phyloP scores from a whole-genome alignment of 2,797 vertebrate species.

The Chelon labrosus region DNA sequence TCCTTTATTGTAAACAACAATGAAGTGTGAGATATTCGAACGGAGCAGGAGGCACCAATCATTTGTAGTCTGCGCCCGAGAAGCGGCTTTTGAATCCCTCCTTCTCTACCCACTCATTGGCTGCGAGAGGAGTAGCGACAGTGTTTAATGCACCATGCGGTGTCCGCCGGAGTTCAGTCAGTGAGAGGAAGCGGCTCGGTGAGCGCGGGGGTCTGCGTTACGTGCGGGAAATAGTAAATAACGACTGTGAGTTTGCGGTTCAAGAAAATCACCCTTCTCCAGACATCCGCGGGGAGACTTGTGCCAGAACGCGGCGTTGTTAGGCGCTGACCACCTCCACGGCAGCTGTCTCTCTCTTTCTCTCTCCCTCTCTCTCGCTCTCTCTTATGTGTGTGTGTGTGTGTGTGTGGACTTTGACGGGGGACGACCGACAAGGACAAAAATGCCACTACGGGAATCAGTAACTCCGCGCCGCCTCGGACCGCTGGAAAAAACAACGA shows the following conservation, averaged over 20 bases:
- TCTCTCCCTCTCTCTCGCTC: too few relatives aligned
- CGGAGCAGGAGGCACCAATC: constrained; percentile 80
- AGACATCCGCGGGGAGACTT: constrained; percentile 46
- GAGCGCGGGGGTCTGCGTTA: constrained; percentile 57
- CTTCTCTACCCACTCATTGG: constrained; percentile 88
- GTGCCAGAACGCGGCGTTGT: constrained; percentile 47
- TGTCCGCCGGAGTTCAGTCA: constrained; percentile 93
- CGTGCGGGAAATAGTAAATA: constrained; percentile 70
- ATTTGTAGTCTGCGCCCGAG: constrained; percentile 71
- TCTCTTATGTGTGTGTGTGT: too few relatives aligned
- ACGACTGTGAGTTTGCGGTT: constrained; percentile 36
- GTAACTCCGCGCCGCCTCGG: constrained; percentile 68
- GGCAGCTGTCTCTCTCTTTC: constrained; percentile 41
- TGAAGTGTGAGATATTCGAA: constrained; percentile 76
- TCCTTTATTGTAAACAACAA: constrained; percentile 77
- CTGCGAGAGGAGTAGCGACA: constrained; percentile 92
- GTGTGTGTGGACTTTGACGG: constrained; percentile 71
- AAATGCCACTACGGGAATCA: constrained; percentile 73
- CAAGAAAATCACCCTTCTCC: background rate
- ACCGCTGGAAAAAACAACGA: constrained; percentile 57
- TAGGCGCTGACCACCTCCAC: constrained; percentile 58
- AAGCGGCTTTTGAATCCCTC: constrained; percentile 75
- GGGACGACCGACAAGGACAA: constrained; percentile 82
- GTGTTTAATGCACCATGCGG: constrained; percentile 98
- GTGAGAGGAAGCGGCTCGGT: constrained; percentile 80